phyloP scores from a whole-genome alignment of 1,140 invertebrate species.

The Zaprionus gabonicus region DNA sequence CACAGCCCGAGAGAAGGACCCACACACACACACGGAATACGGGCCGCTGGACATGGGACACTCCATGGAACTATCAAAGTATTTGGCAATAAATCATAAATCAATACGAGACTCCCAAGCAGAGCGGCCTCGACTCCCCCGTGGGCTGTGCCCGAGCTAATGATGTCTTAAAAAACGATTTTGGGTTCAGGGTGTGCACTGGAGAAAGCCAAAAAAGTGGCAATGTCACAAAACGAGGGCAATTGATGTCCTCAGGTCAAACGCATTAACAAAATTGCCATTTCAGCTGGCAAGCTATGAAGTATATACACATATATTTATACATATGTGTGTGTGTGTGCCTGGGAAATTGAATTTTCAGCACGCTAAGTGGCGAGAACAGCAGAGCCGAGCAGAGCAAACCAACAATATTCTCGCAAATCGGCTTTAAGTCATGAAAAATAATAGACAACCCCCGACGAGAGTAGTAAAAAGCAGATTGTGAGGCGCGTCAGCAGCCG shows the following conservation, averaged over 20 bases:
- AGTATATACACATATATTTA: slow-evolving; percentile 15
- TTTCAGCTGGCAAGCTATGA: slow-evolving; percentile 63
- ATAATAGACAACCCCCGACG: slow-evolving; percentile 76
- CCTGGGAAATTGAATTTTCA: slow-evolving; percentile 78
- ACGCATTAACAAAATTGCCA: slow-evolving; percentile 80
- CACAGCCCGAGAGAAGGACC: slow-evolving; percentile 23
- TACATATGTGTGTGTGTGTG: slow-evolving; percentile 32
- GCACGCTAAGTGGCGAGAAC: slow-evolving; percentile 54
- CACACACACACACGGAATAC: not conserved
- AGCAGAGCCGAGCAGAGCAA: not conserved
- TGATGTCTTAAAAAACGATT: slow-evolving; percentile 83
- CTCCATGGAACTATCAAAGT: slow-evolving; percentile 56
- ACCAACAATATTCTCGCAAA: slow-evolving; percentile 83
- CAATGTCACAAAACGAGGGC: slow-evolving; percentile 76
- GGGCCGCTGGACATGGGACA: slow-evolving; percentile 1
- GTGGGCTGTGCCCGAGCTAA: slow-evolving; percentile 54
- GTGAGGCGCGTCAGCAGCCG: slow-evolving; percentile 66
- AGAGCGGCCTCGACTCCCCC: slow-evolving; percentile 22
- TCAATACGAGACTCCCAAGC: slow-evolving; percentile 58
- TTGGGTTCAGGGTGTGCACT: slow-evolving; percentile 17
- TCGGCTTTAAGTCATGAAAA: slow-evolving; percentile 84
- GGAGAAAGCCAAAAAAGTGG: slow-evolving; percentile 27
- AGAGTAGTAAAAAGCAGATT: slow-evolving; percentile 81
- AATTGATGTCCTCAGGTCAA: slow-evolving; percentile 82
- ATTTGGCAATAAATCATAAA: slow-evolving; percentile 76